Base-by-base conservation (phyloP, 2,797 vertebrate species). In the Pelodytes ibericus region DNA sequence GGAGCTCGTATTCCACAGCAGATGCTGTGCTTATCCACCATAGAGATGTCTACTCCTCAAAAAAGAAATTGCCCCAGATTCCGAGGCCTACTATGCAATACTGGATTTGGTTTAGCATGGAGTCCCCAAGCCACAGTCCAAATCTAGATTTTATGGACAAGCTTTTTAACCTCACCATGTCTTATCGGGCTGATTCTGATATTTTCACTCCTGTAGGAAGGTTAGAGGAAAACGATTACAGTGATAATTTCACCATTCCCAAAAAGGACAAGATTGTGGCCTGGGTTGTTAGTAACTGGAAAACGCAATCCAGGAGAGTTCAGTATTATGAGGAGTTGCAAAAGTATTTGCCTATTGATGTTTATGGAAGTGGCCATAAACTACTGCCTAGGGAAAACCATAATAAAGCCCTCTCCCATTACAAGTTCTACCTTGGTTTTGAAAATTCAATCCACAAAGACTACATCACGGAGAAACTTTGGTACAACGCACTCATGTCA, bases 381-480 rank as follows among this genome's bases (percentile, higher is more conserved):
- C 3, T 1, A 25, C 20, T 73, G 1, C 29, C 44, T 8, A 15
- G 24, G 27, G 6, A 30, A 10, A 22, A 73, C 0, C 29, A 31
- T 20, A 2, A 4, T 22, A 13, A 41, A 24, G 36, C 15, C 0
- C 87, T 95, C n/a, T 95, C 94, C 44, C 87, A 1, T 2, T 98
- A 96, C 82, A 94, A 89, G 82, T 99, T 98, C 85, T 99, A 99
- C 76, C 87, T 98, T 68, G 91, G 96, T 26, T 96, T 99, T 0
- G 97, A 99, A 85, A 99, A 99, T 84, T 88, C 94, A 0, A 31
- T 88, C 31, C 81, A 91, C 81, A 90, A 72, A 2, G 95, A 98
- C 81, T 99, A 99, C 44, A 95, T 99, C 83, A n/a, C 97, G 0
- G 96, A 99, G 83, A 99, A 98, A 84, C 89, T 99, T 39, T 99